Evolutionary conservation across 2,888 invertebrate genomes (phyloP).

Genomic region (Ptychoptera albimana): DNA sequence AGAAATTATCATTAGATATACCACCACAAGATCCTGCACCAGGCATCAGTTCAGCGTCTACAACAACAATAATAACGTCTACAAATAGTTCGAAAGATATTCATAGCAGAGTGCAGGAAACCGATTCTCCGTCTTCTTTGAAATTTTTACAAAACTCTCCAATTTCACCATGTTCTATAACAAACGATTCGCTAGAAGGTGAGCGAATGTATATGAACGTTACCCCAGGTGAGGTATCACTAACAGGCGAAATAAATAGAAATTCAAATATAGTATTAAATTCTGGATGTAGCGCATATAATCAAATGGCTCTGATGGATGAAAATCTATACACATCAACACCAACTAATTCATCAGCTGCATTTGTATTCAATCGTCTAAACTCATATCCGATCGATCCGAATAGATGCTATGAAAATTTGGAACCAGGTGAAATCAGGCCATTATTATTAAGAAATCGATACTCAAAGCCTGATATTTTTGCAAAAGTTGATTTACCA

Average conservation of each 20-base stretch:
- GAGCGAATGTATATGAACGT: conserved; percentile 34
- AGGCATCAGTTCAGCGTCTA: not conserved
- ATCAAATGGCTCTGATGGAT: not conserved
- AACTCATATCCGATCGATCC: conserved; percentile 1
- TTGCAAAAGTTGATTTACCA: conserved; percentile 12
- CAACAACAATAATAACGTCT: not conserved
- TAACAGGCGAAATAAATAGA: not conserved
- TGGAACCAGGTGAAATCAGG: conserved; percentile 12
- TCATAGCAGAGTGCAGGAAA: too few species aligned
- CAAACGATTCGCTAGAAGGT: conserved; percentile 12
- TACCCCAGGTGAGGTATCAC: conserved; percentile 21
- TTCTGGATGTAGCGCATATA: not conserved
- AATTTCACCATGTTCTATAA: not conserved
- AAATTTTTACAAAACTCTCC: not conserved
- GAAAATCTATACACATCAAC: conserved; percentile 1
- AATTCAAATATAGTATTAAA: not conserved
- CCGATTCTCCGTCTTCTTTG: too few species aligned
- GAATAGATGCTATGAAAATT: conserved; percentile 15
- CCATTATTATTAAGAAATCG: conserved; percentile 8
- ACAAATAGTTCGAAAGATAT: conserved; percentile 1
- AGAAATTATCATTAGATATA: conserved; percentile 20
- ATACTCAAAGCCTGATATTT: conserved; percentile 14
- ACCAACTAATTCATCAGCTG: conserved; percentile 4
- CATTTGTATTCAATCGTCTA: conserved; percentile 6
- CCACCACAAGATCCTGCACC: conserved; percentile 29